Percentiles rank a stretch among this genome's conserved stretches.
Conservation (phyloP, 1,140 invertebrate species). For the Papilio glaucus region DNA sequence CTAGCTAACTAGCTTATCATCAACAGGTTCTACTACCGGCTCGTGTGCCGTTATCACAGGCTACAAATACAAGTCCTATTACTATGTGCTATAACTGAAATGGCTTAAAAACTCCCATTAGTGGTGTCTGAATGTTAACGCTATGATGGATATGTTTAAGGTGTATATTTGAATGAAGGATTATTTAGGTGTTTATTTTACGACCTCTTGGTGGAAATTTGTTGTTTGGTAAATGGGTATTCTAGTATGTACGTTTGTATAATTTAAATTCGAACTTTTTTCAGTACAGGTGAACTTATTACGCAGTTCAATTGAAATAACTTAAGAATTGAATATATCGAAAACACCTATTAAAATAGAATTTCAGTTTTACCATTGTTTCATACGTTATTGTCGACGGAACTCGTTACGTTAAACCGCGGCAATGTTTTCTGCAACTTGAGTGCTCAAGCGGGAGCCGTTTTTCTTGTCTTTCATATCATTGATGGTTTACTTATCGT, state of each 20-base stretch:
- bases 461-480: too few relatives aligned
- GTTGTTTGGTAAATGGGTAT: slow-evolving; percentile 24
- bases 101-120: background rate
- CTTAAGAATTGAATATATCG: too few relatives aligned
- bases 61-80: slow-evolving; percentile 73
- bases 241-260: slow-evolving; percentile 8
- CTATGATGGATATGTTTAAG: background rate
- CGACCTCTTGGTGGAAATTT: slow-evolving; percentile 20
- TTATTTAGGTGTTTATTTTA: slow-evolving; percentile 20
- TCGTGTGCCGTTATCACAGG: slow-evolving; percentile 79
- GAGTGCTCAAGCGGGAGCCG: too few relatives aligned
- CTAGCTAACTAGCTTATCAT: slow-evolving; percentile 81
- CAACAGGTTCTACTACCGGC: slow-evolving; percentile 77
- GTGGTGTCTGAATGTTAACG: background rate
- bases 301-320: too few relatives aligned
- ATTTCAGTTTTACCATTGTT: too few relatives aligned
- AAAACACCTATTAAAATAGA: too few relatives aligned
- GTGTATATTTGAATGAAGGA: background rate
- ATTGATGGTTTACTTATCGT: too few relatives aligned
- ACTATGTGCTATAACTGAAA: slow-evolving; percentile 27
- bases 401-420: too few relatives aligned
- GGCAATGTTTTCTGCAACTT: too few relatives aligned
- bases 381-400: too few relatives aligned
- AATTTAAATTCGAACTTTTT: slow-evolving; percentile 2
- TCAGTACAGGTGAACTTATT: too few relatives aligned